Base-by-base conservation (phyloP, 2,888 invertebrate genomes). In the Caenorhabditis becei region DNA sequence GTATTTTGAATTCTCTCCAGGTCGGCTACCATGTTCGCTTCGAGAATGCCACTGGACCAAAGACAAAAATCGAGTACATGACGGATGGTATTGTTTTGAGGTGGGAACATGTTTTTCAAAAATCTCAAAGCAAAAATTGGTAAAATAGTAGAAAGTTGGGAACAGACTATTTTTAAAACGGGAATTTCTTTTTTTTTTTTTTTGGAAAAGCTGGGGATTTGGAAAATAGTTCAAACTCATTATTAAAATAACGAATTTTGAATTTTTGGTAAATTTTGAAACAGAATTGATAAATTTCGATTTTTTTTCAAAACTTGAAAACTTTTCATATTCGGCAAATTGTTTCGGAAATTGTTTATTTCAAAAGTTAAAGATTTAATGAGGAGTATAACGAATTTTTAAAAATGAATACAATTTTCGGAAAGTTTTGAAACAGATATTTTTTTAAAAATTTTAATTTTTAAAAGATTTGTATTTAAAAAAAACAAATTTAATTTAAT, bases 1-100 rank as follows among this genome's bases (percentile, higher is more conserved):
- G n/a, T n/a, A 32, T 4, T 32, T 32, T 32, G 32, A 65, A n/a
- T 28, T 56, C 5, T 24, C 67, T 82, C 53, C 62, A 89, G 61
- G 95, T 96, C 5, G 97, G 97, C 0, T 97, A 96, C 91, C 94
- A 95, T 0, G 96, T 97, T 65, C 94, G 93, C 51, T 93, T 93
- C 91, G 93, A 93, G 80, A 91, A 92, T 75, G 80, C 56, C 26
- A 75, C 80, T 10, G 89, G 91, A 35, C 91, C 87, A 37, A 82
- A 82, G 20, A 93, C 93, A 1, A 89, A 88, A 82, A 90, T 93
- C 18, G 91, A 92, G 95, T 98, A 95, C 89, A 94, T 98, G 94
- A 98, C 98, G 0, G 98, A 99, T 92, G 98, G 98, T 0, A 95
- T 97, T 79, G 92, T 99, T 23, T 93, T 99, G 28, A 74, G 86